A percentile compares a stretch with the other conserved stretches of the same genome.
Evolutionary conservation across 2,888 invertebrate species (phyloP).

Genomic region (Argyresthia goedartella): DNA sequence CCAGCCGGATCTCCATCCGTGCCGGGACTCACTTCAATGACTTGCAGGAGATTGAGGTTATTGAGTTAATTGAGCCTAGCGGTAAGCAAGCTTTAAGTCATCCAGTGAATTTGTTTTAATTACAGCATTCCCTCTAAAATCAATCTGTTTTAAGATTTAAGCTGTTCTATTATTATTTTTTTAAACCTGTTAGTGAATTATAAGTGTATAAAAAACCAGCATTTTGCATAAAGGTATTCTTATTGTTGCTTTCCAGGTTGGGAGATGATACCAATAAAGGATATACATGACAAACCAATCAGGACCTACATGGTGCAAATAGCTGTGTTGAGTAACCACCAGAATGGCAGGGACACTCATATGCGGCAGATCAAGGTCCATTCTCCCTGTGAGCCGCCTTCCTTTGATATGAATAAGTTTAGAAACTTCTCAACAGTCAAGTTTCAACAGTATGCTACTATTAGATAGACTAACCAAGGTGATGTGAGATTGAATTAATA

Average conservation of each 20-base stretch:
- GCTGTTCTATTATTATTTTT: too few species aligned
- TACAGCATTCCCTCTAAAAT: background rate
- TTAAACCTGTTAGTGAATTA: background rate
- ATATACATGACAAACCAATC: slow-evolving; percentile 87
- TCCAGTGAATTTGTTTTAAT: background rate
- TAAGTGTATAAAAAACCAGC: background rate
- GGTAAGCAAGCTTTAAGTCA: slow-evolving; percentile 44
- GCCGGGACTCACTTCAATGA: slow-evolving; percentile 98
- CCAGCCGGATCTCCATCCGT: slow-evolving; percentile 91
- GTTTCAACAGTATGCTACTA: slow-evolving; percentile 85
- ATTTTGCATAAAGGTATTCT: background rate
- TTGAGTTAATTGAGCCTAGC: slow-evolving; percentile 93
- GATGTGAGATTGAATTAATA: too few species aligned
- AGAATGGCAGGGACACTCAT: slow-evolving; percentile 98
- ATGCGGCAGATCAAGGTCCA: slow-evolving; percentile 97
- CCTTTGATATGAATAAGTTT: slow-evolving; percentile 77
- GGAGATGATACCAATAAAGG: slow-evolving; percentile 94
- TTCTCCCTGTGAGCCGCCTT: slow-evolving; percentile 81
- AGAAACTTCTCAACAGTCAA: slow-evolving; percentile 86
- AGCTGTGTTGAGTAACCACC: slow-evolving; percentile 97
- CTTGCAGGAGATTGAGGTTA: slow-evolving; percentile 94
- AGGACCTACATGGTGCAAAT: slow-evolving; percentile 97
- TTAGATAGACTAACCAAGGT: slow-evolving; percentile 68
- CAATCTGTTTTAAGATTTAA: too few species aligned
- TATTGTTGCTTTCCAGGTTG: slow-evolving; percentile 76